Percentiles rank a stretch among this genome's conserved stretches.
phyloP scores from a whole-genome alignment of 2,113 vertebrate genomes.

The Cromileptes altivelis region DNA sequence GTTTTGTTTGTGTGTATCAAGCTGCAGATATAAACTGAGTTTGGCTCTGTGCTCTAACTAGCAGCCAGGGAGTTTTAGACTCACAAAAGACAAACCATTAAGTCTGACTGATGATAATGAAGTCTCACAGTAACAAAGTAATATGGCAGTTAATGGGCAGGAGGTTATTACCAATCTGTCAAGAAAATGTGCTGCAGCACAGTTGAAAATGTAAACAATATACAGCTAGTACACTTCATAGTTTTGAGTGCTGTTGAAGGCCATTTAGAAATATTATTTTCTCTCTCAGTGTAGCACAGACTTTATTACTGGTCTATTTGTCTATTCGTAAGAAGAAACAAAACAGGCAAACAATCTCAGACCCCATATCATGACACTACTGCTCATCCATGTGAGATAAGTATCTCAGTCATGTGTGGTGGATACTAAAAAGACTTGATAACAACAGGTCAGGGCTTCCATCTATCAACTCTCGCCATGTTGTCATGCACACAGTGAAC shows the following conservation, averaged over 20 bases:
- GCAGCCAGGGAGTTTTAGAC: neutral
- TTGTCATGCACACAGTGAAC: constrained; percentile 70
- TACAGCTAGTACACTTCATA: neutral
- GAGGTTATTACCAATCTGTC: neutral
- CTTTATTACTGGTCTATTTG: neutral
- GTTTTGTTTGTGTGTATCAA: constrained; percentile 16
- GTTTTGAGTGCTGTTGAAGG: neutral
- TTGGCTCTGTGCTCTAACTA: neutral
- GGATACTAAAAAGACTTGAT: neutral
- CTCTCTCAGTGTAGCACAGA: neutral
- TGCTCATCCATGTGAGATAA: neutral
- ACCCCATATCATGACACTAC: neutral
- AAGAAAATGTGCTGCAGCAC: neutral
- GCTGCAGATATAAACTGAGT: constrained; percentile 36
- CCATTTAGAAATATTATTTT: neutral
- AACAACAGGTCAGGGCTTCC: constrained; percentile 22
- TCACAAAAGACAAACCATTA: constrained; percentile 3
- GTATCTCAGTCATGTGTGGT: neutral
- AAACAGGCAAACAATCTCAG: neutral
- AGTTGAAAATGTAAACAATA: neutral
- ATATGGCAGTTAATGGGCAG: neutral
- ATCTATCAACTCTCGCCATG: constrained; percentile 23
- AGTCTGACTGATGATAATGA: neutral
- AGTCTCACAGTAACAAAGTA: neutral
- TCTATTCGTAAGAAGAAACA: neutral